phyloP scores from a whole-genome alignment of 2,113 vertebrate species.

The Tiliqua scincoides region DNA sequence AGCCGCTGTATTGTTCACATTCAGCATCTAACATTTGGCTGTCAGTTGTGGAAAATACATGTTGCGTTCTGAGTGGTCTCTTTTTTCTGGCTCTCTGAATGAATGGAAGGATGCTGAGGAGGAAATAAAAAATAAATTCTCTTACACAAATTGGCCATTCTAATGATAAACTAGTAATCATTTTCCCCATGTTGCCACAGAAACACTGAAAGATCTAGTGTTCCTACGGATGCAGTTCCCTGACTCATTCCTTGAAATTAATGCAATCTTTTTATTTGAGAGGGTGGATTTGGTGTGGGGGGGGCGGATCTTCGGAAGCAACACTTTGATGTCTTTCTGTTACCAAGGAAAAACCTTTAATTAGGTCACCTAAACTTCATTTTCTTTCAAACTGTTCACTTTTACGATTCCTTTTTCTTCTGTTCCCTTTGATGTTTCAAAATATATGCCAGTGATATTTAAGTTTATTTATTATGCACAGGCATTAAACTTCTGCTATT shows the following conservation, averaged over 20 bases:
- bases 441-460: slow-evolving; percentile 70
- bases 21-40: slow-evolving; percentile 10
- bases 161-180: slow-evolving; percentile 64
- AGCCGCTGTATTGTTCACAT: slow-evolving; percentile 23
- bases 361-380: slow-evolving; percentile 70
- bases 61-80: slow-evolving; percentile 56
- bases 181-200: slow-evolving; percentile 59
- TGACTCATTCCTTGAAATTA: slow-evolving; percentile 69
- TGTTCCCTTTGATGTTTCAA: slow-evolving; percentile 73
- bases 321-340: slow-evolving; percentile 68
- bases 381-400: slow-evolving; percentile 71
- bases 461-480: slow-evolving; percentile 78
- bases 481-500: slow-evolving; percentile 74
- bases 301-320: slow-evolving; percentile 58
- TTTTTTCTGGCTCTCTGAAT: slow-evolving; percentile 35
- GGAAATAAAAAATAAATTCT: slow-evolving; percentile 66
- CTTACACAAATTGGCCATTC: slow-evolving; percentile 50
- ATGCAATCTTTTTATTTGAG: slow-evolving; percentile 68
- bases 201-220: slow-evolving; percentile 49
- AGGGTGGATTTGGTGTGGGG: slow-evolving; percentile 53
- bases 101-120: slow-evolving; percentile 51
- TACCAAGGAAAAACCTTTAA: slow-evolving; percentile 65
- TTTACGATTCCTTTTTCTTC: slow-evolving; percentile 65
- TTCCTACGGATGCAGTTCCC: slow-evolving; percentile 50
- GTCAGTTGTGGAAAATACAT: slow-evolving; percentile 31